These are phyloP conservation scores for Muscicapa comitata DNA, from an alignment of 2,797 vertebrate genomes.

Conservation along the genomic window DNA sequence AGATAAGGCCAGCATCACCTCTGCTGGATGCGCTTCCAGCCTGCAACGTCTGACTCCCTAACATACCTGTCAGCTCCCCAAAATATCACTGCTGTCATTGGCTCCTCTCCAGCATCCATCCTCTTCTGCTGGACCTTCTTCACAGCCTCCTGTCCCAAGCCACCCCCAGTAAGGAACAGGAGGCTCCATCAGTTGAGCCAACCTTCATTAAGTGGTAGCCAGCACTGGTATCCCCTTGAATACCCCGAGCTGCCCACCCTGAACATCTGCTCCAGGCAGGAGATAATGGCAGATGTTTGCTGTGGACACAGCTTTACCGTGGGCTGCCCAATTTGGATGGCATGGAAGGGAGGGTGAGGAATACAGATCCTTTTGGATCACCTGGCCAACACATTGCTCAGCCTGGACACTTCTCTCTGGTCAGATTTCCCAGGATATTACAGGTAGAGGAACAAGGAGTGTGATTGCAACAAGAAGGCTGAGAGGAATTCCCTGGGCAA, in stretches of 20 bases:
- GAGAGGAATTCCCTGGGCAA: not conserved
- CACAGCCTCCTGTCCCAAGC: not conserved
- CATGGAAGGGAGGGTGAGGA: not conserved
- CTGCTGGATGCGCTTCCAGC: not conserved
- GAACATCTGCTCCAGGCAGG: not conserved
- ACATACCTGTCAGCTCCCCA: not conserved
- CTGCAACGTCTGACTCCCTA: not conserved
- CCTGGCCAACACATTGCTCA: not conserved
- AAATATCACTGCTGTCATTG: not conserved
- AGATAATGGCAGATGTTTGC: not conserved
- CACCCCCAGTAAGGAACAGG: not conserved
- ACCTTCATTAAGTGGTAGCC: not conserved
- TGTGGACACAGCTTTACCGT: not conserved
- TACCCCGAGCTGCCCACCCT: not conserved
- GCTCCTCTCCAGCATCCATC: not conserved
- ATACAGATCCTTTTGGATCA: fast-evolving
- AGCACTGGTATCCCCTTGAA: not conserved
- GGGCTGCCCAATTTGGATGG: not conserved
- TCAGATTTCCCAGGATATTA: not conserved
- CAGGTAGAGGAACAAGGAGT: not conserved
- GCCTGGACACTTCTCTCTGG: not conserved
- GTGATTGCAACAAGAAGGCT: not conserved
- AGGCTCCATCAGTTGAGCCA: not conserved
- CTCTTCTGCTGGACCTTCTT: not conserved
- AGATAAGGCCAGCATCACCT: not conserved